A percentile compares a stretch with the other conserved stretches of the same genome.
These are phyloP conservation scores for Lanistes nyassanus DNA, from an alignment of 1,140 invertebrate genomes.

Conservation along the genomic window DNA sequence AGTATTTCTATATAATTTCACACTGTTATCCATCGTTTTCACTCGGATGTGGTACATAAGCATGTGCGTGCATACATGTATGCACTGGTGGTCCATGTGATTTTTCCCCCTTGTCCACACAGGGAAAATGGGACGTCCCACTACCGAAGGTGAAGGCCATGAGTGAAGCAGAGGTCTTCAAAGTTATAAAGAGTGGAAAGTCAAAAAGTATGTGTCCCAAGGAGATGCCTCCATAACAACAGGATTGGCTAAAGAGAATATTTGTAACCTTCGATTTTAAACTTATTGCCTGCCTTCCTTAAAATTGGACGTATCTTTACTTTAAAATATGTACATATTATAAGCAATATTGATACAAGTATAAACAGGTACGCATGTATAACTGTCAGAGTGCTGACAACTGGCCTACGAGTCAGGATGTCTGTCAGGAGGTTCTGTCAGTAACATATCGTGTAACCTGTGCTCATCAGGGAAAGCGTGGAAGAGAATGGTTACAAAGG, in stretches of 20 bases:
- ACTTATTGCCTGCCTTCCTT: too few species aligned
- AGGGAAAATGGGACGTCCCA: constrained; percentile 99
- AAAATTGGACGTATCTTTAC: too few species aligned
- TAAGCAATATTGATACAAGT: too few species aligned
- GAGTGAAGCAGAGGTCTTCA: constrained; percentile 98
- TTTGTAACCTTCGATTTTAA: too few species aligned
- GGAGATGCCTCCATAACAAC: neutral
- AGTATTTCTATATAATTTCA: too few species aligned
- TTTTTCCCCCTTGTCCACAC: constrained; percentile 20
- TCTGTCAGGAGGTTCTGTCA: too few species aligned
- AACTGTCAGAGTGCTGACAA: neutral
- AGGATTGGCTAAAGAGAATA: too few species aligned
- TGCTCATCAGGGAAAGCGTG: constrained; percentile 81
- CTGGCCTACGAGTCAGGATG: too few species aligned
- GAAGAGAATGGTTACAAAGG: constrained; percentile 99
- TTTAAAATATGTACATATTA: too few species aligned
- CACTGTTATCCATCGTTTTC: neutral
- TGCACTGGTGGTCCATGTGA: neutral
- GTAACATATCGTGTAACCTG: constrained; percentile 4
- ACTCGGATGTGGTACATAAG: neutral
- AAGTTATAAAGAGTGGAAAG: constrained; percentile 94
- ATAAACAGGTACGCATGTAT: neutral
- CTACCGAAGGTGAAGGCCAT: constrained; percentile 98
- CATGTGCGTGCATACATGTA: neutral
- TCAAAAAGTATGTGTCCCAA: constrained; percentile 75